Evolutionary conservation across 2,113 vertebrate species (phyloP).

Genomic region (Lipotes vexillifer): DNA sequence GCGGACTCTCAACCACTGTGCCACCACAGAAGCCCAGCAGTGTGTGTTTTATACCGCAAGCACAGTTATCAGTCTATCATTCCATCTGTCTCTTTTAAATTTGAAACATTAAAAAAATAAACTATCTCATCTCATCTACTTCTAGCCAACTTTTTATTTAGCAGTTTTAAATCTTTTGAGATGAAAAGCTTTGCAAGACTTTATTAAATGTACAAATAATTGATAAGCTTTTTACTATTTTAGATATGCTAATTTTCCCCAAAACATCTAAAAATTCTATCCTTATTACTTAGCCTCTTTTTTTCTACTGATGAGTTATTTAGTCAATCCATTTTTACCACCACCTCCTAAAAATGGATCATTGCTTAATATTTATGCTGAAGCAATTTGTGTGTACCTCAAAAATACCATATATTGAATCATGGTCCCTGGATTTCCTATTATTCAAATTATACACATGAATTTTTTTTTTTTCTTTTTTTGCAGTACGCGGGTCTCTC

Average conservation of each 20-base stretch:
- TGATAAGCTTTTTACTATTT: neutral
- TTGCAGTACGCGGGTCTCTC: too few species aligned
- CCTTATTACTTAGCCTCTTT: neutral
- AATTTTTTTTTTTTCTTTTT: neutral
- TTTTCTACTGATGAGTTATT: neutral
- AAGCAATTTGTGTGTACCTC: neutral
- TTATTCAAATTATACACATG: neutral
- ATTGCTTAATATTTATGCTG: neutral
- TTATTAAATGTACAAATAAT: neutral
- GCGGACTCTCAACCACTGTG: too few species aligned
- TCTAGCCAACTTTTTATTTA: neutral
- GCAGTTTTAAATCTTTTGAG: neutral
- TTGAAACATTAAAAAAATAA: constrained; percentile 21
- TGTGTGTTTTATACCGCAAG: neutral
- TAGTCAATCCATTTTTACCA: neutral
- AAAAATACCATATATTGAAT: neutral
- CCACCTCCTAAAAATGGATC: neutral
- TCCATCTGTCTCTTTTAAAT: neutral
- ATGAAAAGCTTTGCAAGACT: neutral
- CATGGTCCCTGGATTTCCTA: neutral
- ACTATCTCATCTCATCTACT: neutral
- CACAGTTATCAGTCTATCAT: neutral
- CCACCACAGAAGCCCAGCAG: neutral
- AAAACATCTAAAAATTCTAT: neutral
- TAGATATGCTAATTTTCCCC: neutral